Conservation (phyloP, 2,888 invertebrate species). For the Melinaea marsaeus region DNA sequence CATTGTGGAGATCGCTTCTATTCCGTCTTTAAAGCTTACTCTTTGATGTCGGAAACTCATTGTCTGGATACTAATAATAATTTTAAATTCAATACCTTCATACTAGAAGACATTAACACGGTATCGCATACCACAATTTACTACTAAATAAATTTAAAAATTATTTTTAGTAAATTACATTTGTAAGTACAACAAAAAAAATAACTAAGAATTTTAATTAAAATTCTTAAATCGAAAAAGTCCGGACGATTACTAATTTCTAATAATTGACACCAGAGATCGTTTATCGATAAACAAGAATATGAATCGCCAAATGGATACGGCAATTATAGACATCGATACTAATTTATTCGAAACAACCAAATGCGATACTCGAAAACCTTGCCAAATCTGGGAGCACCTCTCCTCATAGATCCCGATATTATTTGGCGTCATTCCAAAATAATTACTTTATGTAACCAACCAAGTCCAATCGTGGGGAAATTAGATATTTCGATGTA, state of each 20-base stretch:
- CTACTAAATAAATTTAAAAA: no score
- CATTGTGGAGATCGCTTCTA: no score
- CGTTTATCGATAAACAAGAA: conserved; percentile 11
- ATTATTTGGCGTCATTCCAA: conserved; percentile 70
- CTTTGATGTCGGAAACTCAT: no score
- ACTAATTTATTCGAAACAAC: conserved; percentile 29
- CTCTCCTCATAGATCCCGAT: conserved; percentile 50
- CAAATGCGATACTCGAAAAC: conserved; percentile 32
- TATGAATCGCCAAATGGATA: conserved; percentile 7
- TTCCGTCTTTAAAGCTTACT: no score
- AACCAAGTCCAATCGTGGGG: conserved; percentile 46
- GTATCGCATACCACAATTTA: no score
- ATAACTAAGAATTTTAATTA: no score
- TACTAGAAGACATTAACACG: no score
- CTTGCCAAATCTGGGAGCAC: conserved; percentile 59
- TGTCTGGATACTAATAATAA: no score
- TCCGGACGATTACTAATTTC: neutral
- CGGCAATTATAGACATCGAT: conserved; percentile 17
- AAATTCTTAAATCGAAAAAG: neutral
- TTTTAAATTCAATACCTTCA: no score
- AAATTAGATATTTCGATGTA: conserved; percentile 21
- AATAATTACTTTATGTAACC: conserved; percentile 70
- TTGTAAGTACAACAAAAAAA: no score
- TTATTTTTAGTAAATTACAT: no score
- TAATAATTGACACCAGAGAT: conserved; percentile 7